Evolutionary conservation across 2,113 vertebrate species (phyloP).

Genomic region (Notiomystis cincta): DNA sequence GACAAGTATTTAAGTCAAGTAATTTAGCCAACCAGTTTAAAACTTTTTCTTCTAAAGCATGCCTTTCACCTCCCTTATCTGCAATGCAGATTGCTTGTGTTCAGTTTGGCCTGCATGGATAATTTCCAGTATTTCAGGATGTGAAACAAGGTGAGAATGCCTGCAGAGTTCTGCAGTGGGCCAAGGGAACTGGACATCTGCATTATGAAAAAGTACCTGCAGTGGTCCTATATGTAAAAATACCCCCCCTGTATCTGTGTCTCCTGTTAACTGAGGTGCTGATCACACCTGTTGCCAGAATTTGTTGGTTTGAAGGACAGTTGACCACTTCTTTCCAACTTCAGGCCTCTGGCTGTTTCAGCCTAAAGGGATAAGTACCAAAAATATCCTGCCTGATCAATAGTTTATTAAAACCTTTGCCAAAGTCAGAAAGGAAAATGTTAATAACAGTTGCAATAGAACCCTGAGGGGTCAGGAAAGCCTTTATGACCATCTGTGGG

Average conservation of each 20-base stretch:
- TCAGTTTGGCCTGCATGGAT: neutral
- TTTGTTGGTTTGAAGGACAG: neutral
- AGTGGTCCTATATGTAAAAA: neutral
- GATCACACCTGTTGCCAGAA: neutral
- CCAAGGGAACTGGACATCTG: fast-evolving
- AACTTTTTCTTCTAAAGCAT: neutral
- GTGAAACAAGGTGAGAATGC: neutral
- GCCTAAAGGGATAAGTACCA: neutral
- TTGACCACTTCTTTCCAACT: neutral
- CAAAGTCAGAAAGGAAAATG: neutral
- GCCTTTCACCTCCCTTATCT: neutral
- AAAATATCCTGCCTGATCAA: neutral
- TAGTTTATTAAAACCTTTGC: neutral
- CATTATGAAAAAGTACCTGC: neutral
- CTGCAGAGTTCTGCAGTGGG: neutral
- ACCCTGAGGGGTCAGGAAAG: neutral
- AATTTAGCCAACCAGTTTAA: neutral
- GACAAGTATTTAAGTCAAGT: neutral
- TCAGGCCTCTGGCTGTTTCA: neutral
- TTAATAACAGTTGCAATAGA: neutral
- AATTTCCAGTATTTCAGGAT: neutral
- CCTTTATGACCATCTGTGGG: neutral
- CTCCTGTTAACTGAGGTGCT: neutral
- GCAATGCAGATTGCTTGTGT: neutral
- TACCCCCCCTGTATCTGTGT: neutral